Conservation (phyloP, 2,888 invertebrate species). For the Liposcelis brunnea region DNA sequence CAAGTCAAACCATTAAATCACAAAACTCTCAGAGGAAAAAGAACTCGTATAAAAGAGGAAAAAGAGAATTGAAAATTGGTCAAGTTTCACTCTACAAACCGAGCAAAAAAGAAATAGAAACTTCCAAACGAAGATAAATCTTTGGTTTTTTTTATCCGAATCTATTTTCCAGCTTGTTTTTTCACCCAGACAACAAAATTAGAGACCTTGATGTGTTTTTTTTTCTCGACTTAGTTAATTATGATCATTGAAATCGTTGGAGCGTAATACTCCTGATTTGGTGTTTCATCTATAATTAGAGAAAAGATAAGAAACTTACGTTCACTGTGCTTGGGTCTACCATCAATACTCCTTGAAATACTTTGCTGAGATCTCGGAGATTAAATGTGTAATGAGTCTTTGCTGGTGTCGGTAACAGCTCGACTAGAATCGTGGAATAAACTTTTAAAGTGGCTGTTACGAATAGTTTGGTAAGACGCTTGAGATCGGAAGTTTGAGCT, state of each 20-base stretch:
- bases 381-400: conserved; percentile 88
- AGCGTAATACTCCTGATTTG: too few species aligned
- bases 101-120: too few species aligned
- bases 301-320: conserved; percentile 26
- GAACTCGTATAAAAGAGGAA: conserved; percentile 6
- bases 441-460: conserved; percentile 48
- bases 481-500: conserved; percentile 21
- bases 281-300: conserved; percentile 6
- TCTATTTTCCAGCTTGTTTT: not conserved
- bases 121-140: too few species aligned
- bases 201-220: not conserved
- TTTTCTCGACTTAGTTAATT: too few species aligned
- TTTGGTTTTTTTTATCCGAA: not conserved
- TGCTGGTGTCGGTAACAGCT: conserved; percentile 69
- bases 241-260: too few species aligned
- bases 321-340: conserved; percentile 41
- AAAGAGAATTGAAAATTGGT: too few species aligned
- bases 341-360: conserved; percentile 65
- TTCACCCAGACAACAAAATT: too few species aligned
- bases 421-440: conserved; percentile 44
- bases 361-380: conserved; percentile 66
- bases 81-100: too few species aligned
- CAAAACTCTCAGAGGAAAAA: not conserved
- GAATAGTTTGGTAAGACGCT: conserved; percentile 27
- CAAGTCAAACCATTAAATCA: not conserved